Base-by-base conservation (phyloP, 1,140 invertebrate species). In the Apis laboriosa region DNA sequence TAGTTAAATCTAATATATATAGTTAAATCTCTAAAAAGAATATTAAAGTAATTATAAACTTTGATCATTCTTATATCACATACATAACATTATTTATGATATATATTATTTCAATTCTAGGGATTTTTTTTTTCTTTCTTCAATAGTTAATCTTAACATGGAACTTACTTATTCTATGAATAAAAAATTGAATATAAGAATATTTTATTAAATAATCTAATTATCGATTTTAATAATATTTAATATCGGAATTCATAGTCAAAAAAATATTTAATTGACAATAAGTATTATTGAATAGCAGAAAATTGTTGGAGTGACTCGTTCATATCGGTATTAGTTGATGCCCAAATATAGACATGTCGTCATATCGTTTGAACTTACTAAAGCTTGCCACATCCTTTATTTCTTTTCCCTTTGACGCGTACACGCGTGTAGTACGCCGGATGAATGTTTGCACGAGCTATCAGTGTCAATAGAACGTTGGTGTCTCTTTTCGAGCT, bases 401-500 rank as follows among this genome's bases (percentile, higher is more conserved):
- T 60, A 64, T 58, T 19, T 61, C 15, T 49, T 61, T 24, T n/a
- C 58, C n/a, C 8, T 63, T 15, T 2, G 13, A 9, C n/a, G 43
- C 19, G 28, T 56, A 28, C 61, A 51, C 53, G 60, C 61, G 51
- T 28, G 12, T 72, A 58, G 58, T 60, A 58, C 56, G 66, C 17
- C 51, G 55, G 70, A 84, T 70, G 72, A 81, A 88, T 68, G 66
- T 87, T 87, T 85, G 78, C 34, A 56, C 60, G 34, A 13, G 64
- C 75, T 88, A 85, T 88, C 87, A 80, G 72, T 88, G 86, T 88
- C 87, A 88, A 88, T 78, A 85, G 83, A 71, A 64, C 61, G 75
- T 51, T 49, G 71, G 66, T 85, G 43, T 63, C 77, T 66, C 77
- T 86, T 80, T 84, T 70, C 76, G 70, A 76, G 60, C 9, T 51